Evolutionary conservation across 2,888 invertebrate species (phyloP).

Genomic region (Agriotes lineatus): DNA sequence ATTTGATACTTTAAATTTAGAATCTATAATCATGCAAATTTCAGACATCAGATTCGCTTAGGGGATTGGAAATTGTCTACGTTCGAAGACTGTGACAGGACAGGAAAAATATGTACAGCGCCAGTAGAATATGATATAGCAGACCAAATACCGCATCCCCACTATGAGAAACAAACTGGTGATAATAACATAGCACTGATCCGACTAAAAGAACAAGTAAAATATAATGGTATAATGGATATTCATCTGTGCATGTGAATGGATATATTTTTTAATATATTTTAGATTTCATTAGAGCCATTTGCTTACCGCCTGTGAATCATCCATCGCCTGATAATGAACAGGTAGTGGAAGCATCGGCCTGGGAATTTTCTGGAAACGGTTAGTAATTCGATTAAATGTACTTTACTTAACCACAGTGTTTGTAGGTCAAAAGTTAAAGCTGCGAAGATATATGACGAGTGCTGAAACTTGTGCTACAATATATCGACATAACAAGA

Average conservation of each 20-base stretch:
- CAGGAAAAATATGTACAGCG: slow-evolving; percentile 49
- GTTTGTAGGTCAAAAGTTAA: too few species aligned
- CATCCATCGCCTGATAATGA: slow-evolving; percentile 7
- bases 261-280: slow-evolving; percentile 51
- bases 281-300: background rate
- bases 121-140: slow-evolving; percentile 59
- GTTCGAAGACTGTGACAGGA: slow-evolving; percentile 62
- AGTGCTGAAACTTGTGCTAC: too few species aligned
- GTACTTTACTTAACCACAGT: too few species aligned
- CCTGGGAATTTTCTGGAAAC: slow-evolving; percentile 19
- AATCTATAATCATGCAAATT: too few species aligned
- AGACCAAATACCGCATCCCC: slow-evolving; percentile 51
- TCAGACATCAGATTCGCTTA: too few species aligned
- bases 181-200: slow-evolving; percentile 65
- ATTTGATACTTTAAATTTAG: slow-evolving; percentile 46
- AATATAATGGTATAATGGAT: slow-evolving; percentile 62
- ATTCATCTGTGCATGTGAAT: too few species aligned
- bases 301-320: slow-evolving; percentile 34
- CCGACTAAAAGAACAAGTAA: slow-evolving; percentile 65
- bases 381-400: too few species aligned
- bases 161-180: slow-evolving; percentile 49
- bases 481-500: too few species aligned
- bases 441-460: too few species aligned
- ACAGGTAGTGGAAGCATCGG: slow-evolving; percentile 35
- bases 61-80: slow-evolving; percentile 67